Evolutionary conservation across 35 echinoderm and acorn worm genomes (phyloP), one percentile per base, ranked within the genome.

Genomic region (Patiria miniata): DNA sequence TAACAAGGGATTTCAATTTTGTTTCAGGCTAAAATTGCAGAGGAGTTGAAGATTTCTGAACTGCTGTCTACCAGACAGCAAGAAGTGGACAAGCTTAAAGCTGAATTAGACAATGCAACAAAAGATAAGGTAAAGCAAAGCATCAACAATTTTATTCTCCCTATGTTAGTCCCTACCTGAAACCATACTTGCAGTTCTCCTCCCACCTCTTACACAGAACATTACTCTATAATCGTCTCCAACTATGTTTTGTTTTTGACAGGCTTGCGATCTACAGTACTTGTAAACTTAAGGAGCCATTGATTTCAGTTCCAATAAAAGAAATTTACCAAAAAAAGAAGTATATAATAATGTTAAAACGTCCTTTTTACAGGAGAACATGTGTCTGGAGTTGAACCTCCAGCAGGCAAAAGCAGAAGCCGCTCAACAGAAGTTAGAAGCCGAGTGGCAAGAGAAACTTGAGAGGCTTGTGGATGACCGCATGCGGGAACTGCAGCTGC

Each of bases 321-420:
- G n/a, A n/a, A n/a, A n/a, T n/a, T n/a, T n/a, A n/a, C n/a, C n/a
- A n/a, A n/a, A n/a, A n/a, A n/a, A n/a, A n/a, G n/a, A n/a, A n/a
- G n/a, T n/a, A n/a, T n/a, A n/a, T n/a, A n/a, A n/a, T n/a, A n/a
- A n/a, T 69, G 22, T 26, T 29, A 6, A 6, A 12, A 12, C 4
- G 42, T 47, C 12, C 12, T 5, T 52, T 51, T 19, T 89, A 14
- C 40, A 90, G 88, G 88, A 90, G 51, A 90, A 90, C 12, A 26
- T 30, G 4, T 40, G 19, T 28, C 68, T 90, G 1, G 88, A 90
- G 68, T 47, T 83, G 37, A 84, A 39, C 34, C 37, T 84, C 17
- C 58, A 90, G 65, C 37, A 84, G 52, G 88, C 88, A 42, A 39
- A 81, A 21, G 83, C 60, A 16, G 88, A 90, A 60, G 80, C 88